Base-by-base conservation (phyloP, 2,113 vertebrate species). In the Toxostoma redivivum region DNA sequence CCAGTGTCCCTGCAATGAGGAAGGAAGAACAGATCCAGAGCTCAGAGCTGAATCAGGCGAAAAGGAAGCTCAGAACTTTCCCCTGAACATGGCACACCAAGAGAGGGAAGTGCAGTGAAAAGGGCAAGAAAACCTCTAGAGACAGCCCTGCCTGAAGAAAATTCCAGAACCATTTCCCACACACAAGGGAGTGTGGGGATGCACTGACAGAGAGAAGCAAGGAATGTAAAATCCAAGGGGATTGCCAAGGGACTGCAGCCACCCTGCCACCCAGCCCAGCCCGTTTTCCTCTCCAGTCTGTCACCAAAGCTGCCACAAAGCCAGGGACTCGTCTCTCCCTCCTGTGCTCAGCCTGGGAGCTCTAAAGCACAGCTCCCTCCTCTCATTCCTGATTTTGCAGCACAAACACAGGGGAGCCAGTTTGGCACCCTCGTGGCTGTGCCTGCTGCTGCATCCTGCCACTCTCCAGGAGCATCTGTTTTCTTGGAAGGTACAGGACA, bases 251-350 rank as follows among this genome's bases (percentile, higher is more conserved):
- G 28, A 12, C 4, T 66, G 83, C 37, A 56, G 25, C 38, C 61
- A 25, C 35, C n/a, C 38, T 53, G 16, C 3, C 4, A 11, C 2
- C 30, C 76, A 31, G 35, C 6, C 11, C 4, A 3, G 3, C 4
- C 3, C 23, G 2, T 1, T 35, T 13, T 42, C 58, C 56, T 15
- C n/a, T 17, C 42, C 42, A 15, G 5, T 58, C 12, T 21, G 47
- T 22, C 58, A 44, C 11, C 53, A 69, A 27, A 60, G 53, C 78
- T 33, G 31, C 27, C 61, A 37, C 77, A 45, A 24, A 65, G 22
- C 86, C 76, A 44, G 0, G 22, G 50, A 1, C 57, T 72, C 35
- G 35, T 1, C 50, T 50, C 35, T 35, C 50, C 74, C 58, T 47
- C 35, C 85, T 40, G 50, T 62, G 57, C 76, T 83, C 62, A 38